phyloP scores from a whole-genome alignment of 2,797 vertebrate genomes.

The Acipenser ruthenus region DNA sequence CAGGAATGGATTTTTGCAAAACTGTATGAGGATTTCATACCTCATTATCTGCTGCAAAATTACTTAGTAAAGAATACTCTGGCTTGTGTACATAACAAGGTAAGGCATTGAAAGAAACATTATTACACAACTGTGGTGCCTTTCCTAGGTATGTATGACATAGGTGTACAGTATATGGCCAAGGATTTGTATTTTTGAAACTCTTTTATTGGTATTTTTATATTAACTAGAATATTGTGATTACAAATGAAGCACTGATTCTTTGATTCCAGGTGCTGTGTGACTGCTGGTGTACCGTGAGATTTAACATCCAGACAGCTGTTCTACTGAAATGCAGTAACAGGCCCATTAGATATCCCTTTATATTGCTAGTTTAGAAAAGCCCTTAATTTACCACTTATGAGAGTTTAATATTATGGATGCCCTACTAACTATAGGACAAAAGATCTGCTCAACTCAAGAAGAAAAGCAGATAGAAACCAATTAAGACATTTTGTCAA shows the following conservation, averaged over 20 bases:
- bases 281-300: constrained; percentile 16
- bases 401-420: too few relatives aligned
- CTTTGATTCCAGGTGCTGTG: constrained; percentile 10
- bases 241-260: constrained; percentile 25
- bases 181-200: too few relatives aligned
- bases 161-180: too few relatives aligned
- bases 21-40: too few relatives aligned
- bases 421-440: too few relatives aligned
- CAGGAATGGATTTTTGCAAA: neutral
- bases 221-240: neutral
- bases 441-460: too few relatives aligned
- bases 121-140: neutral
- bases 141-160: too few relatives aligned
- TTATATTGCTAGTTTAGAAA: constrained; percentile 11
- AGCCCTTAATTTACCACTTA: too few relatives aligned
- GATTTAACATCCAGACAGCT: constrained; percentile 43
- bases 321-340: constrained; percentile 40
- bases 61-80: neutral
- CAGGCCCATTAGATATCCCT: constrained; percentile 20
- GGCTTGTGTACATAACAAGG: neutral
- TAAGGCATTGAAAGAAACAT: neutral
- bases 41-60: neutral
- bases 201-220: neutral
- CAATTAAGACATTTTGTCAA: too few relatives aligned
- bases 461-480: too few relatives aligned